Base-by-base conservation (phyloP, 1,140 invertebrate genomes). In the Pteromalus puparum region DNA sequence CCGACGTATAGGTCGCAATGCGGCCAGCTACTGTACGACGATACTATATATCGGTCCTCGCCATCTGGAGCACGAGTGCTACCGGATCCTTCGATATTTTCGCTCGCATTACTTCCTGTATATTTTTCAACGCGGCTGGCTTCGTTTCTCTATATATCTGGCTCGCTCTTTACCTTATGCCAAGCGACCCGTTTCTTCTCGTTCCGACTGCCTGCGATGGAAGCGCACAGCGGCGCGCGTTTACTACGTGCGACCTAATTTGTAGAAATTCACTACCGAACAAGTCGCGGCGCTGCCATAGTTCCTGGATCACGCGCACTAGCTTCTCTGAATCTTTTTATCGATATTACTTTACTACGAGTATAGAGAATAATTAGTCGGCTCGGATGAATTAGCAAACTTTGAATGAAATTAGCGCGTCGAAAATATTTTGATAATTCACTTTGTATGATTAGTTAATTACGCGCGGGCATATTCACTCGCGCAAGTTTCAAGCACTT, bases 161-260 rank as follows among this genome's bases (percentile, higher is more conserved):
- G 21, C 21, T 21, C 53, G 1, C 18, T 53, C 13, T 53, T 18
- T 53, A 53, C 48, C 48, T 53, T 53, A 53, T 53, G 48, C 48
- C 48, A 21, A 48, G 21, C 38, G 42, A 76, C 42, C 1, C 74
- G 28, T 76, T 76, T 76, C 74, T 12, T 9, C 38, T 9, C 38
- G 18, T 48, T n/a, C 53, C 3, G 18, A n/a, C 53, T 61, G 21
- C 21, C 18, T 7, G 15, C 21, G 15, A n/a, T 5, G 15, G 18
- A 15, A 21, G 48, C 48, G 30, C 30, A 5, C 30, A 5, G 30
- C 30, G 30, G 30, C 30, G 30, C 30, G 18, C 53, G 53, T 61
- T n/a, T 10, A 1, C 74, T 76, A 48, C 53, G 24, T 21, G 18
- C 53, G 46, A 78, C 53, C 53, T 78, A 78, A 78, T 78, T 78